Percentiles rank a stretch among this genome's conserved stretches.
Conservation (phyloP, 1,140 invertebrate genomes). For the Wasmannia auropunctata region DNA sequence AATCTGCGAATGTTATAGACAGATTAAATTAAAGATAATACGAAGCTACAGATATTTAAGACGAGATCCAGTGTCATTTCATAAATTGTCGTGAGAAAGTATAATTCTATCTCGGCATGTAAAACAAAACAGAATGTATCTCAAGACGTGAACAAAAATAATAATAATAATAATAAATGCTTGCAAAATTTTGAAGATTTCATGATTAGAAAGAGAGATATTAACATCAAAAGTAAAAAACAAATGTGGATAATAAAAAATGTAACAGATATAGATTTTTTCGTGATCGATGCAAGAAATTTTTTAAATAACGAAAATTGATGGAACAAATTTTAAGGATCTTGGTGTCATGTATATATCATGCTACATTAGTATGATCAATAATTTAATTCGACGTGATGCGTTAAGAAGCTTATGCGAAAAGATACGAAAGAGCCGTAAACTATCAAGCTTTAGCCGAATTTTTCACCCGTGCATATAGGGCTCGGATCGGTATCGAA, state of each 20-base stretch:
- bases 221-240: neutral
- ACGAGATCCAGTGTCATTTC: neutral
- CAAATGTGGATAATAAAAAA: neutral
- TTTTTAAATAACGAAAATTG: neutral
- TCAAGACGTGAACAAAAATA: neutral
- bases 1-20: neutral
- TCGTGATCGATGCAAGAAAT: neutral
- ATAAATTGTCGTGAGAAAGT: neutral
- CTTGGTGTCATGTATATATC: neutral
- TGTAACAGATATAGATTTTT: neutral
- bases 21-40: neutral
- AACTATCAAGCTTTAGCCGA: neutral
- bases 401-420: neutral
- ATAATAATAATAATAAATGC: too few relatives aligned
- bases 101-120: neutral
- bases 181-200: neutral
- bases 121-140: neutral
- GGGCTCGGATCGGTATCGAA: neutral
- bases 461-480: neutral
- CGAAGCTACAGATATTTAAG: neutral
- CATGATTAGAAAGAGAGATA: neutral
- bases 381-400: neutral
- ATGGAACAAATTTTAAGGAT: neutral
- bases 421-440: neutral
- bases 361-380: neutral